These are phyloP conservation scores for Apamea anceps DNA, from an alignment of 2,888 invertebrate genomes.

Conservation along the genomic window DNA sequence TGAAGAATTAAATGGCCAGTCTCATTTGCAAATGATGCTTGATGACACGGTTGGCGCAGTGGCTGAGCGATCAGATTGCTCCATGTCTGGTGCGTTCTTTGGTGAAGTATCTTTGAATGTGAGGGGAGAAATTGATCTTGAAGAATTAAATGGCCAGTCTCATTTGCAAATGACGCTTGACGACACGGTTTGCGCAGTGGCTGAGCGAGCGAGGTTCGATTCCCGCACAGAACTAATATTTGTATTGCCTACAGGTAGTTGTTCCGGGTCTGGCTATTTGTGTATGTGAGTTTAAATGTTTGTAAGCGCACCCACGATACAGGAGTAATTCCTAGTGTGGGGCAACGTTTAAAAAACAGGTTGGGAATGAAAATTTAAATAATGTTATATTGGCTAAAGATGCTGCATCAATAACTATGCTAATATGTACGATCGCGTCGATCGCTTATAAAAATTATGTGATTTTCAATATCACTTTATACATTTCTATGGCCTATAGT, in stretches of 20 bases:
- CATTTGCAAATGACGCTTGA: slow-evolving; percentile 13
- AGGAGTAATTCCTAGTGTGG: too few species aligned
- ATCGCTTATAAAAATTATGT: not conserved
- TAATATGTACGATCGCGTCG: not conserved
- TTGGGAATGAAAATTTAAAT: slow-evolving; percentile 4
- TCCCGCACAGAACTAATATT: too few species aligned
- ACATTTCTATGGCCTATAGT: not conserved
- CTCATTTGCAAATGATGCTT: too few species aligned
- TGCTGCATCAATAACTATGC: slow-evolving; percentile 4
- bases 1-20: not conserved
- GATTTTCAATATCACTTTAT: not conserved
- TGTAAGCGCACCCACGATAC: too few species aligned
- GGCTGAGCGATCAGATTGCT: too few species aligned
- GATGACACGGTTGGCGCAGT: too few species aligned
- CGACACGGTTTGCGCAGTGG: too few species aligned
- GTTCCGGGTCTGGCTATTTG: too few species aligned
- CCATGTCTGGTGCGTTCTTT: not conserved
- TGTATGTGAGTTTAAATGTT: too few species aligned
- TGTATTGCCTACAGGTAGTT: too few species aligned
- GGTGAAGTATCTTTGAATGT: slow-evolving; percentile 2
- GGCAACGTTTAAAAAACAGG: too few species aligned
- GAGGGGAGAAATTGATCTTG: slow-evolving; percentile 22
- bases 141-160: not conserved
- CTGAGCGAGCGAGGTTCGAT: too few species aligned
- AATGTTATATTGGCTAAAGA: slow-evolving; percentile 1